These are phyloP conservation scores for Phalacrocorax brasilianus DNA, from an alignment of 2,113 vertebrate genomes.

Conservation along the genomic window DNA sequence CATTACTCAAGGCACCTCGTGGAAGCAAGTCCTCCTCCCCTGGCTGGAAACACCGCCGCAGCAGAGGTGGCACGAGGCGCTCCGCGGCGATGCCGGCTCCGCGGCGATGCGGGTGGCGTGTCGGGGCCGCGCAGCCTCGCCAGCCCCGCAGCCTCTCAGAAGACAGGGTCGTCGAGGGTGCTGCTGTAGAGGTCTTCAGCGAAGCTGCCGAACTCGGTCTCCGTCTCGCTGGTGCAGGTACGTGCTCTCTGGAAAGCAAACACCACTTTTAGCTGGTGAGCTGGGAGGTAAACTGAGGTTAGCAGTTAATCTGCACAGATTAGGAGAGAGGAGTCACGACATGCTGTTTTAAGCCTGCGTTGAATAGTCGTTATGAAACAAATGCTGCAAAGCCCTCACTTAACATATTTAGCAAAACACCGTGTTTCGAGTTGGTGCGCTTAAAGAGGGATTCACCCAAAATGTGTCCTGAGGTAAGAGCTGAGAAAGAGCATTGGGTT, in stretches of 20 bases:
- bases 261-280: accelerated
- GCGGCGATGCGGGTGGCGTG: accelerated
- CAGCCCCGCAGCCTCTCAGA: background rate
- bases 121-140: background rate
- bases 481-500: background rate
- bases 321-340: background rate
- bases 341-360: accelerated
- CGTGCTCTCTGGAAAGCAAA: constrained; percentile 47
- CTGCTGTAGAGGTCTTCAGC: background rate
- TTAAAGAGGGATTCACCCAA: background rate
- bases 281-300: background rate
- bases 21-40: background rate
- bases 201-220: background rate
- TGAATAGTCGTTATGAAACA: background rate
- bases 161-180: background rate
- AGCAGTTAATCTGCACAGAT: accelerated
- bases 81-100: accelerated
- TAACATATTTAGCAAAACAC: background rate
- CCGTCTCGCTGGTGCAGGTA: background rate
- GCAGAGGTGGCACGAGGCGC: background rate
- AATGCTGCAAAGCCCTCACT: background rate
- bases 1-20: accelerated
- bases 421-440: accelerated
- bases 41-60: accelerated
- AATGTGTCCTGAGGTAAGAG: accelerated